These are phyloP conservation scores for Camponotus vicinus DNA, from an alignment of 1,140 invertebrate genomes.

Conservation along the genomic window DNA sequence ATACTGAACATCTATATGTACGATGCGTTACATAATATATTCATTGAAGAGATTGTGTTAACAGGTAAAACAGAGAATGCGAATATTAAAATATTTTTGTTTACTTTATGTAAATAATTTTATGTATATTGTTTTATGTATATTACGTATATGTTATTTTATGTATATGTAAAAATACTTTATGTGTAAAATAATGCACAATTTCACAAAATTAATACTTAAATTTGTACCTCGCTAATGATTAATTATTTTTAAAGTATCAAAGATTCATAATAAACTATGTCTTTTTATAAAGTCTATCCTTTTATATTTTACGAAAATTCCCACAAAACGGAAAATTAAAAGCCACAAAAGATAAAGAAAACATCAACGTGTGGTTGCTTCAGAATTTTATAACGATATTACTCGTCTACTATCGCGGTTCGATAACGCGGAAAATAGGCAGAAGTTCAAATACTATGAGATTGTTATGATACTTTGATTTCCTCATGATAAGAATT, in stretches of 20 bases:
- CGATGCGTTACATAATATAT: neutral
- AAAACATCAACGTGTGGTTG: neutral
- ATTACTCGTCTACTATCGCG: neutral
- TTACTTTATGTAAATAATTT: neutral
- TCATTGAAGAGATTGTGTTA: neutral
- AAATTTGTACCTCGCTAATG: neutral
- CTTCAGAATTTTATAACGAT: neutral
- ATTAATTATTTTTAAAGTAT: neutral
- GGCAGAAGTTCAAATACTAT: neutral
- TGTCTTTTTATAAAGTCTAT: neutral
- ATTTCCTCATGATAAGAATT: constrained; percentile 12
- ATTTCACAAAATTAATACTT: neutral
- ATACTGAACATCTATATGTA: neutral
- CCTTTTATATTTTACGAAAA: constrained; percentile 16
- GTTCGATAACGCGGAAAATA: constrained; percentile 12
- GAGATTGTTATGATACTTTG: neutral
- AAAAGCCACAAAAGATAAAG: constrained; percentile 25
- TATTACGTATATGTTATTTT: too few relatives aligned
- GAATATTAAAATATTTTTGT: neutral
- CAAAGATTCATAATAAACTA: neutral
- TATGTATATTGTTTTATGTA: too few relatives aligned
- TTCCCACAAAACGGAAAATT: constrained; percentile 49
- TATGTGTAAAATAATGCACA: neutral
- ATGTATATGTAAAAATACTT: too few relatives aligned
- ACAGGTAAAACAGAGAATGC: neutral